Conservation (phyloP, 2,113 vertebrate genomes). For the Tetrax tetrax region DNA sequence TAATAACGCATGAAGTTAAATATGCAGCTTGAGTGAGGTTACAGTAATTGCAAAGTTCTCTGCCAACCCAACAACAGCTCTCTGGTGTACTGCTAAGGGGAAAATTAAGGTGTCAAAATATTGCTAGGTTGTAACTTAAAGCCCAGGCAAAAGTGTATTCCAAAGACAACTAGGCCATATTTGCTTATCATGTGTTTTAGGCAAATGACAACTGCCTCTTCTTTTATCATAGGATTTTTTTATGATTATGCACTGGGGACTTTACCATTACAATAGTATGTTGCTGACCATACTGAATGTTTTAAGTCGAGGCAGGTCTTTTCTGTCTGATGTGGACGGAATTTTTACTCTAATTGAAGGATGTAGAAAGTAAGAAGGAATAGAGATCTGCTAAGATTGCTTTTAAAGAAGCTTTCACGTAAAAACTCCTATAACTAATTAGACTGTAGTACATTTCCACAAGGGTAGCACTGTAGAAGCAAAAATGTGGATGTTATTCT, state of each 20-base stretch:
- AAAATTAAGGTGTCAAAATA: neutral
- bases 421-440: slow-evolving; percentile 43
- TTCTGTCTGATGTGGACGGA: neutral
- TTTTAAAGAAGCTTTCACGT: slow-evolving; percentile 56
- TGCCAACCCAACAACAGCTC: neutral
- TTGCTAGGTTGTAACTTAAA: neutral
- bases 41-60: neutral
- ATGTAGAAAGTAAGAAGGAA: slow-evolving; percentile 6
- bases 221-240: neutral
- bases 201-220: neutral
- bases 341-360: slow-evolving; percentile 60
- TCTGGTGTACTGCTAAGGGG: neutral
- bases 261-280: neutral
- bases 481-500: neutral
- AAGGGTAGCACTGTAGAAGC: neutral
- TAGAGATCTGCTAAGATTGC: slow-evolving; percentile 31
- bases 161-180: neutral
- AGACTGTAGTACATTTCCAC: neutral
- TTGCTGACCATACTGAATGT: neutral
- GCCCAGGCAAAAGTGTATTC: neutral
- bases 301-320: neutral
- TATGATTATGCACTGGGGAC: neutral
- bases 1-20: neutral
- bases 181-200: neutral
- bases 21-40: neutral